Conservation (phyloP, 2,888 invertebrate genomes). For the Torymus texanus region DNA sequence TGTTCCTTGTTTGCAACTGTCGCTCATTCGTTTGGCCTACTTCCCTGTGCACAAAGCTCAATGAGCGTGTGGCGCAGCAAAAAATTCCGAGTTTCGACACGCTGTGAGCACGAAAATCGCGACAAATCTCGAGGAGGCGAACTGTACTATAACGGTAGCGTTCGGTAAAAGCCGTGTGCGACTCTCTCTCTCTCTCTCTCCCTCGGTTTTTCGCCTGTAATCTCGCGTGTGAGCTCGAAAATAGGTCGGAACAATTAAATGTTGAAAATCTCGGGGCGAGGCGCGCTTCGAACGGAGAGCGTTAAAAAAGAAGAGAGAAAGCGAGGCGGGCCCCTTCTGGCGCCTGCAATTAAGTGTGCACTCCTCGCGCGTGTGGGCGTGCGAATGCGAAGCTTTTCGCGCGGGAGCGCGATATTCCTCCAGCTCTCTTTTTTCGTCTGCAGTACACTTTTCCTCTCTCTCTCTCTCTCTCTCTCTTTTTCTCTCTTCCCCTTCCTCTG, state of each 20-base stretch:
- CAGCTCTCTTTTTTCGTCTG: neutral
- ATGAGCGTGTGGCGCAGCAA: neutral
- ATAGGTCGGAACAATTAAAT: slow-evolving; percentile 45
- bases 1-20: neutral
- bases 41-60: neutral
- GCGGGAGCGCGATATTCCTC: neutral
- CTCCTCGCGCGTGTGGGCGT: neutral
- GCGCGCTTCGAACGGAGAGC: neutral
- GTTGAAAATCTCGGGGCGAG: slow-evolving; percentile 21
- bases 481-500: no score
- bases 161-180: neutral
- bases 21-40: slow-evolving; percentile 15
- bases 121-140: neutral
- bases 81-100: neutral
- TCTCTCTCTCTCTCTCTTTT: no score
- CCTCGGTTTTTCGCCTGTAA: neutral
- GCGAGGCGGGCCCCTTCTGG: slow-evolving; percentile 3
- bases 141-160: no score
- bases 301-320: slow-evolving; percentile 7
- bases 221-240: slow-evolving; percentile 22
- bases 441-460: neutral
- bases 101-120: neutral
- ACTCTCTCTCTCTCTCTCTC: no score
- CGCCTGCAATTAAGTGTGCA: slow-evolving; percentile 24
- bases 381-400: neutral